These are phyloP conservation scores for Hydractinia symbiolongicarpus DNA, from an alignment of 30 jellyfish, hydroid and myxozoan genomes.

Conservation along the genomic window DNA sequence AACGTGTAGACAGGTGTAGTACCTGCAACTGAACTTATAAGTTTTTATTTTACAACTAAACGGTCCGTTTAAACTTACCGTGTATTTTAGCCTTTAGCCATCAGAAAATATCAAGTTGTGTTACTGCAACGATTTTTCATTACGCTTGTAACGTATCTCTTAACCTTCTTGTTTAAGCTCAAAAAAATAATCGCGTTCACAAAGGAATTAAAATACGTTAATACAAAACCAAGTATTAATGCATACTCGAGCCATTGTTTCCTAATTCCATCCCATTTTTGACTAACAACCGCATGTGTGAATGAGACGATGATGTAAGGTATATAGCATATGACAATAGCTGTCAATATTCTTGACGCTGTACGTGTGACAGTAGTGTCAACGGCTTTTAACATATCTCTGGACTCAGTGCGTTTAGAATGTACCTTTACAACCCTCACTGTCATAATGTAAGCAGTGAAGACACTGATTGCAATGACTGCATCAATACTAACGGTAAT, in stretches of 20 bases:
- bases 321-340: constrained; percentile 5
- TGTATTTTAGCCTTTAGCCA: too few relatives aligned
- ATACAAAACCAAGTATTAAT: not conserved
- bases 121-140: too few relatives aligned
- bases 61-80: too few relatives aligned
- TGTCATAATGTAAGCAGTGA: not conserved
- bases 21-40: too few relatives aligned
- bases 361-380: not conserved
- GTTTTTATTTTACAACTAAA: too few relatives aligned
- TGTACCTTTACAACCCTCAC: not conserved
- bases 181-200: constrained; percentile 13
- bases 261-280: not conserved
- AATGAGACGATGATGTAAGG: constrained; percentile 6
- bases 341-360: not conserved
- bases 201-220: constrained; percentile 1
- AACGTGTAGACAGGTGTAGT: too few relatives aligned
- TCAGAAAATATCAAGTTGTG: too few relatives aligned
- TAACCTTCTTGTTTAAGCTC: constrained; percentile 11
- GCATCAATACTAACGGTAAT: not conserved
- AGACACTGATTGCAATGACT: not conserved
- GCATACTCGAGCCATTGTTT: constrained; percentile 5
- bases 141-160: too few relatives aligned
- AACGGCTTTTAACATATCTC: constrained; percentile 5
- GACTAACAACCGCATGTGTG: not conserved
- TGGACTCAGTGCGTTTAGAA: not conserved